Percentiles rank a stretch among this genome's conserved stretches.
Conservation (phyloP, 2,797 vertebrate species). For the Centropyge bicolor region DNA sequence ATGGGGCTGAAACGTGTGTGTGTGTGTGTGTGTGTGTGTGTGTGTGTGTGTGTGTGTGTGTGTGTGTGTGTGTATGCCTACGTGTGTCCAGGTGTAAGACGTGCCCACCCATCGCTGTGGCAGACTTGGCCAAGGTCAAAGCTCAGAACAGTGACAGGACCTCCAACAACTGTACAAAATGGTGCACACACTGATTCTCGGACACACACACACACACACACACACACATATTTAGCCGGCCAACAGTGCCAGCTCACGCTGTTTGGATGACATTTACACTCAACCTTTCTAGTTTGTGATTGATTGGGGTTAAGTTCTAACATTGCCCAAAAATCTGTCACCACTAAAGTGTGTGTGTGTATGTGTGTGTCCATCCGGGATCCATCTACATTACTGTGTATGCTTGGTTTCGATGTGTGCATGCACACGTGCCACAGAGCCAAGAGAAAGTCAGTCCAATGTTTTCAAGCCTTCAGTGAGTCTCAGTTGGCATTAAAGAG, state of each 20-base stretch:
- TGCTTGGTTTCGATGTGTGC: conserved; percentile 7
- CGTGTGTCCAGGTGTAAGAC: conserved; percentile 63
- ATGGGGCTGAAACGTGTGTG: conserved; percentile 32
- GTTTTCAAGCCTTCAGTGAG: conserved; percentile 31
- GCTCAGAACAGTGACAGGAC: conserved; percentile 73
- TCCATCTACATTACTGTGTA: conserved; percentile 31
- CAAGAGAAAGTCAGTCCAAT: conserved; percentile 30
- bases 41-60: conserved; percentile 31
- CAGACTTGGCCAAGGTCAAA: conserved; percentile 77
- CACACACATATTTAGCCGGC: conserved; percentile 49
- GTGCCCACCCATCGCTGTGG: conserved; percentile 67
- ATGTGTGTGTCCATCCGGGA: conserved; percentile 9
- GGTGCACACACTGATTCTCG: conserved; percentile 17
- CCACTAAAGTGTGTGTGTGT: conserved; percentile 49
- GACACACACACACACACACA: conserved; percentile 33
- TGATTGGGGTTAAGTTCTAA: conserved; percentile 81
- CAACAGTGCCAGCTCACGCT: conserved; percentile 80
- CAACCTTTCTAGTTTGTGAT: conserved; percentile 79
- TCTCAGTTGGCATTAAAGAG: conserved; percentile 21
- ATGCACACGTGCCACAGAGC: conserved; percentile 2
- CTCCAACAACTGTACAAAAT: conserved; percentile 72
- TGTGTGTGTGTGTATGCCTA: conserved; percentile 5
- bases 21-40: conserved; percentile 21
- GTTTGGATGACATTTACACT: conserved; percentile 79
- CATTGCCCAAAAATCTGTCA: conserved; percentile 78